phyloP scores from a whole-genome alignment of 2,888 invertebrate genomes.

The Zhuqinia jingwanae region DNA sequence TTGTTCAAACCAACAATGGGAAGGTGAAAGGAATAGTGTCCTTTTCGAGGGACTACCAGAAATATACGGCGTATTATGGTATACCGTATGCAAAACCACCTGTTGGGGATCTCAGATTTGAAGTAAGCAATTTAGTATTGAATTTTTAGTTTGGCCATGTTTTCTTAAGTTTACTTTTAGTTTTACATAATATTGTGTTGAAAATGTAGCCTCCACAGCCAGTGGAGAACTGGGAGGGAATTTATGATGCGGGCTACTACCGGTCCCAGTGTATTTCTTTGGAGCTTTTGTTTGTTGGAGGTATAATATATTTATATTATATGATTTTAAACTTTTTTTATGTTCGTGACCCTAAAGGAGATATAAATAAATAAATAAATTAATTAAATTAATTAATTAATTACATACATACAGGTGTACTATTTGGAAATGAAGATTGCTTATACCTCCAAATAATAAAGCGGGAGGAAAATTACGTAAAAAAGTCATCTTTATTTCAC shows the following conservation, averaged over 20 bases:
- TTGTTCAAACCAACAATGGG: constrained; percentile 57
- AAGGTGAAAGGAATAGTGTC: constrained; percentile 52
- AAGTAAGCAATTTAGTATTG: constrained; percentile 51
- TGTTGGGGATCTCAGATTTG: constrained; percentile 66
- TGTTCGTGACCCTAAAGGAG: no score
- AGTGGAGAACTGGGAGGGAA: constrained; percentile 62
- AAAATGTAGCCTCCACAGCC: constrained; percentile 61
- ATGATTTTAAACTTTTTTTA: no score
- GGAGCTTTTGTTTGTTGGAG: constrained; percentile 64
- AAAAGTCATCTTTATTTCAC: no score
- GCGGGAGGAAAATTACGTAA: no score
- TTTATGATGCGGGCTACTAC: constrained; percentile 65
- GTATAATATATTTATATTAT: no score
- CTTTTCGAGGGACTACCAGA: constrained; percentile 47
- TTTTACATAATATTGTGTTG: no score
- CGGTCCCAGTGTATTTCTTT: constrained; percentile 68
- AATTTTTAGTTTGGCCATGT: no score
- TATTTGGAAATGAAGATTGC: constrained; percentile 71
- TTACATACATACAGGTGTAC: no score
- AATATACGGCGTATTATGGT: constrained; percentile 60
- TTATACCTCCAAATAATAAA: constrained; percentile 66
- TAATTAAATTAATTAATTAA: no score
- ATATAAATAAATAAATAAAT: no score
- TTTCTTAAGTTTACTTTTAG: no score
- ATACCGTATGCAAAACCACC: constrained; percentile 63